Conservation (phyloP, 2,888 invertebrate genomes). For the Vanessa cardui region DNA sequence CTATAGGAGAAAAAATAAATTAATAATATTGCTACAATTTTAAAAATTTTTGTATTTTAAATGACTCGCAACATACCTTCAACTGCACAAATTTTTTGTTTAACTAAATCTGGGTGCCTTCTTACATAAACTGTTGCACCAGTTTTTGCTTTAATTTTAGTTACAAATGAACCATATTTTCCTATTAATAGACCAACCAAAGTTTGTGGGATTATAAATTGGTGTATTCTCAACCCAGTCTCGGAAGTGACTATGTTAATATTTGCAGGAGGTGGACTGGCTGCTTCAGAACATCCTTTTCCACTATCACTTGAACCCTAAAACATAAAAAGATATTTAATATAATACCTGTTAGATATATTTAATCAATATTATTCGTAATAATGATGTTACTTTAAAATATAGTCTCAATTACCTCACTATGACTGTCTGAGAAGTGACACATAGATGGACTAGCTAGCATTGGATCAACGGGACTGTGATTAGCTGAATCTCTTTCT, state of each 20-base stretch:
- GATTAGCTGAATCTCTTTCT: conserved; percentile 89
- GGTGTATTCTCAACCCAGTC: conserved; percentile 82
- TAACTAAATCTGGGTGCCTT: conserved; percentile 87
- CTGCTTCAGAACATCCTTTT: conserved; percentile 89
- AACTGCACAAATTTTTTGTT: conserved; percentile 92
- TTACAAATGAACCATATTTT: conserved; percentile 90
- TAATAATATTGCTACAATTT: conserved; percentile 13
- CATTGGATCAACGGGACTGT: conserved; percentile 88
- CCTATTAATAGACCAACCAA: conserved; percentile 95
- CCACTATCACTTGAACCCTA: conserved; percentile 92
- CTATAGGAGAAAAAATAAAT: conserved; percentile 58
- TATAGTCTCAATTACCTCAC: conserved; percentile 77
- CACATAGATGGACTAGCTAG: conserved; percentile 86
- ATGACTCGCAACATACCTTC: conserved; percentile 82
- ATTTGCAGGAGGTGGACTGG: conserved; percentile 86
- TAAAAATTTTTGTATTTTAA: not conserved
- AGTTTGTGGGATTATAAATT: conserved; percentile 88
- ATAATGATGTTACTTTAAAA: not conserved
- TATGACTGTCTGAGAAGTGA: conserved; percentile 87
- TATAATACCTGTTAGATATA: not conserved
- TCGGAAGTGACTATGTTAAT: conserved; percentile 77
- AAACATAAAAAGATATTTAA: conserved; percentile 38
- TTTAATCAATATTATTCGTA: too few species aligned
- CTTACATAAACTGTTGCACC: conserved; percentile 91
- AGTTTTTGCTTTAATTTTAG: conserved; percentile 89